Conservation (phyloP, 2,797 vertebrate genomes). For the Sebastiscus albofasciatus region DNA sequence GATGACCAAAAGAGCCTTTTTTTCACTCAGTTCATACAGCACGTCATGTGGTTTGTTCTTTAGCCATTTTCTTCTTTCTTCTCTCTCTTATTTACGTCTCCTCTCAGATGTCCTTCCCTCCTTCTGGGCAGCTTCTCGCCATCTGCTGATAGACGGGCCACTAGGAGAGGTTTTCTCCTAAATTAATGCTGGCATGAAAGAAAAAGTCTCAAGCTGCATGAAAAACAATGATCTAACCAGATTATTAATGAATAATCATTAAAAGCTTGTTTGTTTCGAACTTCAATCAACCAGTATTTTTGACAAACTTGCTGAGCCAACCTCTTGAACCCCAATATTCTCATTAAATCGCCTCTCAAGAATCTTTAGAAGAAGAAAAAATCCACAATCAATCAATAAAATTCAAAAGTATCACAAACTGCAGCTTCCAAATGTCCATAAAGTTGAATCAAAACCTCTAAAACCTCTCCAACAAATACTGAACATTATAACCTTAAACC, state of each 20-base stretch:
- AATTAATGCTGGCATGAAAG: slow-evolving; percentile 12
- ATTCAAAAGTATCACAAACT: not conserved
- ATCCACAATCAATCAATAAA: not conserved
- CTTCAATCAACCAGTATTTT: not conserved
- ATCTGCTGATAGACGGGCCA: slow-evolving; percentile 37
- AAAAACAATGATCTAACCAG: not conserved
- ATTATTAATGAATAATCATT: not conserved
- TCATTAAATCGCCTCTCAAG: not conserved
- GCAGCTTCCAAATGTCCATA: not conserved
- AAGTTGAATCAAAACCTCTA: not conserved
- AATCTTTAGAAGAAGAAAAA: not conserved
- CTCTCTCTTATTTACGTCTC: slow-evolving; percentile 5
- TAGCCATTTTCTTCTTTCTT: not conserved
- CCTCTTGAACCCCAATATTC: not conserved
- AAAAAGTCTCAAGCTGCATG: not conserved
- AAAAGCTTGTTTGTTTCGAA: not conserved
- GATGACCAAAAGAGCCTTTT: slow-evolving; percentile 3
- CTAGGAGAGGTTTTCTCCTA: slow-evolving; percentile 22
- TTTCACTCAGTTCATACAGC: slow-evolving; percentile 6
- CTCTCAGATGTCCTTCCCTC: slow-evolving; percentile 30
- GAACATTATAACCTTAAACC: not conserved
- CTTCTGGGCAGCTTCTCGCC: slow-evolving; percentile 30
- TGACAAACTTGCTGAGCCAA: not conserved
- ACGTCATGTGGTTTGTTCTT: slow-evolving; percentile 5
- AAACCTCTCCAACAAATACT: not conserved